Evolutionary conservation across 2,797 vertebrate genomes (phyloP).

Genomic region (Cuculus canorus): DNA sequence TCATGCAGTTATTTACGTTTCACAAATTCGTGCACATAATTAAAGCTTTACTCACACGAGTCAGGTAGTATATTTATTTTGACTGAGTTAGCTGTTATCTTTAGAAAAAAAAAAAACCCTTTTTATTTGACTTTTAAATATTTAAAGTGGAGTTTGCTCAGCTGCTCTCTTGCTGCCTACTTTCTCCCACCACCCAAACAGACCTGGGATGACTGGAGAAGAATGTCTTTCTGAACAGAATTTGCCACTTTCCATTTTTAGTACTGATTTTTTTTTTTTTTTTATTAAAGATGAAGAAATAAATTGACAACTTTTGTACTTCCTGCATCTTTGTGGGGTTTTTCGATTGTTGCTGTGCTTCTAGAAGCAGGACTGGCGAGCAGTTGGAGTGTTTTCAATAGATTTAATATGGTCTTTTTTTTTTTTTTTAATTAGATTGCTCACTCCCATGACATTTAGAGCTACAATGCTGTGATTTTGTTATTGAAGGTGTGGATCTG

Average conservation of each 20-base stretch:
- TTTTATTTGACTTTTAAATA: conserved; percentile 24
- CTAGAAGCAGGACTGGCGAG: background rate
- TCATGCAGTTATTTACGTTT: background rate
- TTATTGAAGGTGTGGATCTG: background rate
- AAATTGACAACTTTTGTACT: background rate
- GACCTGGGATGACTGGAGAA: background rate
- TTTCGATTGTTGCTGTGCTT: background rate
- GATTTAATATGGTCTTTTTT: background rate
- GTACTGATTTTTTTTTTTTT: background rate
- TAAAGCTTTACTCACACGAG: background rate
- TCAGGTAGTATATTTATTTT: background rate
- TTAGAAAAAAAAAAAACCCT: background rate
- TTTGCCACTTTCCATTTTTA: background rate
- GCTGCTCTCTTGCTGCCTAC: background rate
- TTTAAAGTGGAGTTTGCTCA: background rate
- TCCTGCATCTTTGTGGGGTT: background rate
- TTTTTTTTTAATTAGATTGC: background rate
- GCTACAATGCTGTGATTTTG: background rate
- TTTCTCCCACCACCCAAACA: background rate
- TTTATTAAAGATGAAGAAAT: background rate
- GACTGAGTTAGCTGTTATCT: background rate
- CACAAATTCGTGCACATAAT: background rate
- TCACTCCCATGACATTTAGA: background rate
- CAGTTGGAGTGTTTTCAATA: background rate
- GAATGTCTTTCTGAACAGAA: background rate